Evolutionary conservation across 1,140 invertebrate species (phyloP).

Genomic region (Callitettix versicolor): DNA sequence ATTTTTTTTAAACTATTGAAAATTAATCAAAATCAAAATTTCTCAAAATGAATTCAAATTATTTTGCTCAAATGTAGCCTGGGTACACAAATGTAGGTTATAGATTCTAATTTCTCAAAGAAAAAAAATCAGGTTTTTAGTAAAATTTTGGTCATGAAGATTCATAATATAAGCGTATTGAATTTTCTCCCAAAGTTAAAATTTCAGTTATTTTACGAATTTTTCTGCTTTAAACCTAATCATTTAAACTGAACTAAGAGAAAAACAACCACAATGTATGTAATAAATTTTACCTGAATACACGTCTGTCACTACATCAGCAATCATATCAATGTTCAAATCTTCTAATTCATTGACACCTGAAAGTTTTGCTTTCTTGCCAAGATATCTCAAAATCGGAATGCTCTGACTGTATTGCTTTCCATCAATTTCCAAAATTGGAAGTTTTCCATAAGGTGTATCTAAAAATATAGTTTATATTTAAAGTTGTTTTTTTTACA

Average conservation of each 20-base stretch:
- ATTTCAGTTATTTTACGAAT: too few relatives aligned
- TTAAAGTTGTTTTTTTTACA: too few relatives aligned
- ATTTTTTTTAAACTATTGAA: too few relatives aligned
- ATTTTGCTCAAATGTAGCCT: too few relatives aligned
- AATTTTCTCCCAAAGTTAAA: too few relatives aligned
- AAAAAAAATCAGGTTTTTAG: not conserved
- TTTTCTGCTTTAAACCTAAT: too few relatives aligned
- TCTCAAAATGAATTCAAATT: too few relatives aligned
- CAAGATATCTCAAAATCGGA: conserved; percentile 43
- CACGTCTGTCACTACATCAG: conserved; percentile 30
- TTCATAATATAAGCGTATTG: not conserved
- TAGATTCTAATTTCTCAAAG: not conserved
- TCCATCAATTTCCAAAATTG: conserved; percentile 44
- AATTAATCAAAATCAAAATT: too few relatives aligned
- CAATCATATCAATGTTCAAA: conserved; percentile 35
- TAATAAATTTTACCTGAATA: conserved; percentile 27
- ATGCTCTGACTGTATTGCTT: conserved; percentile 37
- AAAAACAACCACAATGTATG: not conserved
- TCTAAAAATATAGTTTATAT: conserved; percentile 32
- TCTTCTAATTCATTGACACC: conserved; percentile 46
- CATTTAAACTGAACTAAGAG: not conserved
- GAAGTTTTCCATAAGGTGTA: conserved; percentile 42
- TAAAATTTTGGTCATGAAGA: not conserved
- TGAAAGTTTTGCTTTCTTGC: conserved; percentile 38
- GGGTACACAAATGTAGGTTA: not conserved